Percentiles rank a stretch among this genome's conserved stretches.
These are phyloP conservation scores for Agrotis clavis DNA, from an alignment of 2,888 invertebrate genomes.

Conservation along the genomic window DNA sequence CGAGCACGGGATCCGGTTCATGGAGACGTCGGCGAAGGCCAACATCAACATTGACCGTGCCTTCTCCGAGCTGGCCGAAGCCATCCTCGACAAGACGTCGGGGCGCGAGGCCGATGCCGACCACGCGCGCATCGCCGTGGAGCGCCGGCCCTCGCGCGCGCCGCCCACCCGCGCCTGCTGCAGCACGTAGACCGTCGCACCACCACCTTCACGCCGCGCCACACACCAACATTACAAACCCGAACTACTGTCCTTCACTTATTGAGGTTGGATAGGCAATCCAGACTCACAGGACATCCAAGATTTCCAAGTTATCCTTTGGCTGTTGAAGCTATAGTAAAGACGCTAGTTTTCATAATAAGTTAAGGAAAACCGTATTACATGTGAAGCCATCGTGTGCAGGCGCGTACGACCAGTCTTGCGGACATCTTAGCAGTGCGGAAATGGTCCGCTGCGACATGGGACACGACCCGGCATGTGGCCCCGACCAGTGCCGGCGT, in stretches of 20 bases:
- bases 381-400: constrained; percentile 1
- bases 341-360: constrained; percentile 43
- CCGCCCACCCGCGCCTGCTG: constrained; percentile 91
- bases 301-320: constrained; percentile 14
- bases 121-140: constrained; percentile 91
- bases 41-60: constrained; percentile 99
- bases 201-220: neutral
- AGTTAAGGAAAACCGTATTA: constrained; percentile 24
- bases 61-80: constrained; percentile 98
- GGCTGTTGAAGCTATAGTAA: constrained; percentile 32
- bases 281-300: neutral
- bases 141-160: constrained; percentile 93
- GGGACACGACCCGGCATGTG: neutral
- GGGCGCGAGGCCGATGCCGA: constrained; percentile 94
- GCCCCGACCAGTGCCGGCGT: neutral
- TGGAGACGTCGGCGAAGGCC: constrained; percentile 99
- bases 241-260: constrained; percentile 11
- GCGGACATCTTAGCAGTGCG: neutral
- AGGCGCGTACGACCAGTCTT: constrained; percentile 14
- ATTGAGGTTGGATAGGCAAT: neutral
- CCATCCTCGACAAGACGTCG: constrained; percentile 97
- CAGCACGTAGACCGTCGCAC: constrained; percentile 75
- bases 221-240: neutral
- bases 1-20: constrained; percentile 98
- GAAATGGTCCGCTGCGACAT: neutral